Evolutionary conservation across 2,797 vertebrate genomes (phyloP), one percentile per base, ranked within the genome.

Genomic region (Phoebastria nigripes): DNA sequence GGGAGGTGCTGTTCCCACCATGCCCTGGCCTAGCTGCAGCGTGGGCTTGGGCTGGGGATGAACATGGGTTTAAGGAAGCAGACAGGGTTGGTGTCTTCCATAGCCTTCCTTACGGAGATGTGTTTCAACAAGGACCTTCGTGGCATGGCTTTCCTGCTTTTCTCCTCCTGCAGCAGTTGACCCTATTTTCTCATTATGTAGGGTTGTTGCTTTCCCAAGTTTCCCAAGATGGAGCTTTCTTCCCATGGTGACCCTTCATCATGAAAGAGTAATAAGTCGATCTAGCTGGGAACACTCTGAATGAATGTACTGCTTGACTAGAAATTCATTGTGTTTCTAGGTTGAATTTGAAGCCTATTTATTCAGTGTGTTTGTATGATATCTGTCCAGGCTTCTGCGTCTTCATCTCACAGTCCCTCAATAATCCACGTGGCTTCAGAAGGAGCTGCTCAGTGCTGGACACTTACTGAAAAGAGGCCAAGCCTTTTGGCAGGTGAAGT

Each of bases 211-310:
- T 51, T 73, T 74, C 49, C 29, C 47, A 54, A 1, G 15, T 54
- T 65, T 16, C 58, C 58, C 59, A 63, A 22, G n/a, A 16, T 2
- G 5, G 33, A 55, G 20, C 37, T 74, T 80, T 52, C 49, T 56
- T 46, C 49, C 22, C 9, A 0, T 9, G 46, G 37, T 58, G 37
- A 19, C 3, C 3, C 25, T 47, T 67, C 15, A 0, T n/a, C 41
- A 22, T 6, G 3, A 37, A 24, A 2, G n/a, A 63, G 22, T 24
- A 18, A 2, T 3, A 15, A 2, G 1, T 63, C 2, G 1, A 9
- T 17, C 20, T 62, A 67, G 20, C 35, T 87, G 87, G 52, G 55
- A 73, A 7, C 8, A 0, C 54, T 35, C 21, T 28, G 67, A 55
- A 33, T 9, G 35, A 12, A 14, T 28, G 24, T 25, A 31, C 13